Conservation (phyloP, 2,888 invertebrate genomes). For the Cordilura impudica region DNA sequence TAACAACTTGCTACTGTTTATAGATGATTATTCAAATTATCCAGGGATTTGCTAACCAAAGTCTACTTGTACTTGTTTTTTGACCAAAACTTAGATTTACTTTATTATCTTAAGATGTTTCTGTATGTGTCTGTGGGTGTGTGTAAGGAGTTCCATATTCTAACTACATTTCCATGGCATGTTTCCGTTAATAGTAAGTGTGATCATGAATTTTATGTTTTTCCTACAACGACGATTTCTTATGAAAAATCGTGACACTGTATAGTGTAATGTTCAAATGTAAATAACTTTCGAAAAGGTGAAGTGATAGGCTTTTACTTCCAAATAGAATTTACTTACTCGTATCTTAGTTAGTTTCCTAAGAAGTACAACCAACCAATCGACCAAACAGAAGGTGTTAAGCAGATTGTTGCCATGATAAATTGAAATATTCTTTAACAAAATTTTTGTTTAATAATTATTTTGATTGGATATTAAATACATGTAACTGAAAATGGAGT, state of each 20-base stretch:
- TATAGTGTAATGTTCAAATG: conserved; percentile 61
- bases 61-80: conserved; percentile 23
- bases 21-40: conserved; percentile 63
- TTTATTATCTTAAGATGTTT: conserved; percentile 7
- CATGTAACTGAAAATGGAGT: too few relatives aligned
- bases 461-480: too few relatives aligned
- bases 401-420: too few relatives aligned
- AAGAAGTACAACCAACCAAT: too few relatives aligned
- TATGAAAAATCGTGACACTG: conserved; percentile 62
- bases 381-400: conserved; percentile 54
- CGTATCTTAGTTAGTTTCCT: conserved; percentile 15
- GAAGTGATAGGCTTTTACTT: conserved; percentile 62
- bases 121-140: background rate
- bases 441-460: too few relatives aligned
- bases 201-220: conserved; percentile 63
- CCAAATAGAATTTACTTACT: conserved; percentile 45
- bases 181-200: conserved; percentile 54
- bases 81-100: conserved; percentile 51
- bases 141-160: conserved; percentile 46
- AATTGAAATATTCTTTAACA: too few relatives aligned
- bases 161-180: conserved; percentile 35
- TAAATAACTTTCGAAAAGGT: conserved; percentile 64
- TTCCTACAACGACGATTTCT: conserved; percentile 63
- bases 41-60: conserved; percentile 49
- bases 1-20: conserved; percentile 62